Base-by-base conservation (phyloP, 1,140 invertebrate genomes). In the Drosophila bocki region DNA sequence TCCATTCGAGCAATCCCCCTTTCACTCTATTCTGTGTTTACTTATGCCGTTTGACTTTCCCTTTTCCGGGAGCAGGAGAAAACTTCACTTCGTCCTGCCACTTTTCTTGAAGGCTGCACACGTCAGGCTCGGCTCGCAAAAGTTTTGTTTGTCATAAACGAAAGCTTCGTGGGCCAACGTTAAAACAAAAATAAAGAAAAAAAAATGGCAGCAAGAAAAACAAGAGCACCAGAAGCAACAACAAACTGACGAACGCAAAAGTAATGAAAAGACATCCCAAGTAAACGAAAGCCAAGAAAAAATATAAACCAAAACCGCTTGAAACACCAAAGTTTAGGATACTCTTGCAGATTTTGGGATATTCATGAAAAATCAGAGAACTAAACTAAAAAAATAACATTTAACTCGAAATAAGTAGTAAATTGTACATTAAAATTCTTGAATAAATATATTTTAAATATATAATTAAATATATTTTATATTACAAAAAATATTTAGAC, bases 31-130 rank as follows among this genome's bases (percentile, higher is more conserved):
- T 29, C 77, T 19, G 15, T 85, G 82, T 83, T 88, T 88, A 85
- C 72, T 90, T 90, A 88, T 90, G 85, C 84, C 78, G 70, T 88
- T 88, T 88, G 84, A 85, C 85, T 88, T 88, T 88, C 85, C 65
- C 80, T 88, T 78, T 70, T 58, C 45, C 44, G 68, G 54, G 69
- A 45, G 60, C 72, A 51, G 54, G 41, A 39, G 51, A 68, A 75
- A 69, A 78, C 81, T 87, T 80, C 74, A 78, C 78, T 84, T 88
- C 65, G 78, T 70, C 65, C 80, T 88, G 79, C 72, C 72, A 83
- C 77, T 80, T 80, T 90, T 84, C 80, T 90, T 75, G 64, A 71
- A 79, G 85, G 60, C 56, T 72, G 65, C 84, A 81, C 68, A 84
- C 80, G 85, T 88, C 85, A 81, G 54, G 22, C 80, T 67, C 53